phyloP scores from a whole-genome alignment of 2,888 invertebrate species.

The Dione juno region DNA sequence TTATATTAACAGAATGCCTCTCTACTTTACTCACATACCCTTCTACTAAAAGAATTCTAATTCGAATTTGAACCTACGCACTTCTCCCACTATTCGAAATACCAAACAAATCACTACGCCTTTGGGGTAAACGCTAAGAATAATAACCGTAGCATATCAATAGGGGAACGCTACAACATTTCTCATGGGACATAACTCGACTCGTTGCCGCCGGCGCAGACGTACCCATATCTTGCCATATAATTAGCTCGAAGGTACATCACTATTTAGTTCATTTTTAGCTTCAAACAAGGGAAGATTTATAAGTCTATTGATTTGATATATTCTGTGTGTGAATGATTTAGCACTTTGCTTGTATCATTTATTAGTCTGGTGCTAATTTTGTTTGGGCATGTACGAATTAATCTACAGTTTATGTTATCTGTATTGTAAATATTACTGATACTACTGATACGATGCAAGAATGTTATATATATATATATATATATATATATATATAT shows the following conservation, averaged over 20 bases:
- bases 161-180: constrained; percentile 23
- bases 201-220: constrained; percentile 44
- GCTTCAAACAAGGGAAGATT: constrained; percentile 46
- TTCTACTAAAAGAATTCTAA: not conserved
- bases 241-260: constrained; percentile 50
- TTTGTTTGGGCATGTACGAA: not conserved
- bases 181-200: constrained; percentile 45
- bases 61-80: not conserved
- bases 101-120: not conserved
- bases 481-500: too few relatives aligned
- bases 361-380: constrained; percentile 5
- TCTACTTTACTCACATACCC: too few relatives aligned
- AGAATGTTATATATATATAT: too few relatives aligned
- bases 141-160: constrained; percentile 15
- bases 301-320: constrained; percentile 35
- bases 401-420: not conserved
- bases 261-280: constrained; percentile 48
- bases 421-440: not conserved
- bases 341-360: not conserved
- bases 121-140: constrained; percentile 1
- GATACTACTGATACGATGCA: not conserved
- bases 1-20: too few relatives aligned
- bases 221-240: constrained; percentile 47
- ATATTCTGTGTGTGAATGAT: constrained; percentile 26
- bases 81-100: not conserved